Conservation (phyloP, 2,797 vertebrate species). For the Sciurus vulgaris region DNA sequence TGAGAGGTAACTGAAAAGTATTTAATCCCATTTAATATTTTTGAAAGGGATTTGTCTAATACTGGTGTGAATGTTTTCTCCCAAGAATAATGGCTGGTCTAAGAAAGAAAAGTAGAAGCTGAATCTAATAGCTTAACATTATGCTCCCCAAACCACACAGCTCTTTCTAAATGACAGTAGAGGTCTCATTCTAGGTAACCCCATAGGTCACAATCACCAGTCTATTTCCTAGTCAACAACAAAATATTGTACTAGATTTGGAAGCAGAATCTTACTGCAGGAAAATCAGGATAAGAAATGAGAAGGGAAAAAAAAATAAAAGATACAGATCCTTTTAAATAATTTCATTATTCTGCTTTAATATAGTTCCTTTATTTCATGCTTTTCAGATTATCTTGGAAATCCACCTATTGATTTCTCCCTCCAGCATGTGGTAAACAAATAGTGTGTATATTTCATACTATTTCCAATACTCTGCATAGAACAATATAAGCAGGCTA, state of each 20-base stretch:
- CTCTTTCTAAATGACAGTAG: neutral
- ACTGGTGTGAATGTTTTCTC: neutral
- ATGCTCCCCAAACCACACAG: neutral
- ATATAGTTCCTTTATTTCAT: neutral
- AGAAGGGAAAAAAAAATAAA: neutral
- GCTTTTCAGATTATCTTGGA: slow-evolving; percentile 18
- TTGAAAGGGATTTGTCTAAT: neutral
- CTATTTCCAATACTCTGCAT: neutral
- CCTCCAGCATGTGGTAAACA: neutral
- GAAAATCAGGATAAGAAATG: slow-evolving; percentile 18
- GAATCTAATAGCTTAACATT: neutral
- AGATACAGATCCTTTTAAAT: neutral
- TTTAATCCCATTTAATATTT: slow-evolving; percentile 6
- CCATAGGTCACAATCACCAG: neutral
- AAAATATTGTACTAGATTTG: neutral
- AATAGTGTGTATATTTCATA: neutral
- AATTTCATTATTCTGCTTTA: neutral
- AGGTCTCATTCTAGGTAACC: neutral
- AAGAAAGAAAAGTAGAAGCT: slow-evolving; percentile 33
- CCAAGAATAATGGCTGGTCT: neutral
- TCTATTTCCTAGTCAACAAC: neutral
- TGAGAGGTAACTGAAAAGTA: neutral
- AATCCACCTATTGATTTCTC: neutral
- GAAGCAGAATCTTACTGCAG: neutral
- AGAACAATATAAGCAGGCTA: neutral